Conservation (phyloP, 2,113 vertebrate species). For the Nannospalax galili region DNA sequence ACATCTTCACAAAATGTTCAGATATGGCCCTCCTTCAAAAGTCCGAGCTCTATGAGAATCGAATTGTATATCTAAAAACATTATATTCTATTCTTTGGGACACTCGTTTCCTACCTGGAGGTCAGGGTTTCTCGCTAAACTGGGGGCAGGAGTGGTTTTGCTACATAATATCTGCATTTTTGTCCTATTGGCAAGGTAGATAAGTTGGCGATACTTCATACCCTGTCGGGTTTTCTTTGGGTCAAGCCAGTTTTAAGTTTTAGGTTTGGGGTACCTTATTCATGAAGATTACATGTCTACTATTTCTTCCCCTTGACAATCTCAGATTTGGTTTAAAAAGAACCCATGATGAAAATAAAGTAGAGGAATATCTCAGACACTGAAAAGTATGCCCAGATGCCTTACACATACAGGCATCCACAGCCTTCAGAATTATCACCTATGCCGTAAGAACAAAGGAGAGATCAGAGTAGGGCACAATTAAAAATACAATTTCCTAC, state of each 20-base stretch:
- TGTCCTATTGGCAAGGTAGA: not conserved
- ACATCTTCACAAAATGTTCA: not conserved
- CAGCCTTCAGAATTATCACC: not conserved
- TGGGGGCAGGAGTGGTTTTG: rapidly evolving
- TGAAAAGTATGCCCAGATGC: not conserved
- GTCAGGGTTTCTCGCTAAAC: not conserved
- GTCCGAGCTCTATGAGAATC: not conserved
- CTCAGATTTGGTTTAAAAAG: not conserved
- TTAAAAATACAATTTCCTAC: not conserved
- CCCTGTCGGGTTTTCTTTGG: not conserved
- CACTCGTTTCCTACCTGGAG: not conserved
- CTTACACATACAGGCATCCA: not conserved
- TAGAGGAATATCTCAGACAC: not conserved
- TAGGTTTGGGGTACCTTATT: not conserved
- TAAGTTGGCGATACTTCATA: not conserved
- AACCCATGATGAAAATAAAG: not conserved
- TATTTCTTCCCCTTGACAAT: not conserved
- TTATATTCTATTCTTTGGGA: not conserved
- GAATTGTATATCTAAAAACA: not conserved
- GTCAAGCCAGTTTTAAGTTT: not conserved
- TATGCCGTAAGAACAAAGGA: not conserved
- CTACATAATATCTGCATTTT: not conserved
- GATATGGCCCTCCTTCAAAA: not conserved
- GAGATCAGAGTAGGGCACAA: not conserved
- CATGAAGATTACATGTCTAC: not conserved